Conservation (phyloP, 2,888 invertebrate species). For the Mythimna loreyi region DNA sequence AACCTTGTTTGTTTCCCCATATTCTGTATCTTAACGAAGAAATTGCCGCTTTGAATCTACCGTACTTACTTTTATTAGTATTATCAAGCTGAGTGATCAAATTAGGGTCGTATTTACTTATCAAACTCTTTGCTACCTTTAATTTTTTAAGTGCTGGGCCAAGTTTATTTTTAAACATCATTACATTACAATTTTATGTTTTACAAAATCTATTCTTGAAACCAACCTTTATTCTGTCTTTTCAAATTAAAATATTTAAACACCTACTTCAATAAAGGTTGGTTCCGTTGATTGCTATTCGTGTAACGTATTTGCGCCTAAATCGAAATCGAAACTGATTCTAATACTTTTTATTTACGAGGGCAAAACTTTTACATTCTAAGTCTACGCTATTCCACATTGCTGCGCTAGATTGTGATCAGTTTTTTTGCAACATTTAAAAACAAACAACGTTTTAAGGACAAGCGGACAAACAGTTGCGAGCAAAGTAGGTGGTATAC, state of each 20-base stretch:
- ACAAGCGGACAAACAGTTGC: slow-evolving; percentile 73
- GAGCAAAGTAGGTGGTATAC: slow-evolving; percentile 66
- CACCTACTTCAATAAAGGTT: not conserved
- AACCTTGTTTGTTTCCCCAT: slow-evolving; percentile 49
- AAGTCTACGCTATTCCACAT: slow-evolving; percentile 44
- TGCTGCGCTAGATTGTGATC: slow-evolving; percentile 50
- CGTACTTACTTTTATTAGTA: slow-evolving; percentile 48
- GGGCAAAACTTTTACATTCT: slow-evolving; percentile 46
- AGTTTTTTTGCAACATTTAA: slow-evolving; percentile 70
- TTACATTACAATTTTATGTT: not conserved
- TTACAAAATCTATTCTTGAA: not conserved
- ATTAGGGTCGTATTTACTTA: slow-evolving; percentile 55
- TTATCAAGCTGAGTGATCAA: slow-evolving; percentile 59
- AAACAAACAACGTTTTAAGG: slow-evolving; percentile 79
- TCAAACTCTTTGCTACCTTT: not conserved
- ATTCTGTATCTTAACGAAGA: slow-evolving; percentile 45
- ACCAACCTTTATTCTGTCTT: too few species aligned
- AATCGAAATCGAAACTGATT: slow-evolving; percentile 38
- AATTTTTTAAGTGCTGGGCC: slow-evolving; percentile 4
- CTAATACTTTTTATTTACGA: slow-evolving; percentile 60
- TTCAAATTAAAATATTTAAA: not conserved
- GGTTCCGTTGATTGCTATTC: slow-evolving; percentile 14
- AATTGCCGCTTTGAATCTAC: slow-evolving; percentile 53
- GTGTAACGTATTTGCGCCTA: slow-evolving; percentile 20
- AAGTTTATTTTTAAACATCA: slow-evolving; percentile 7